These are phyloP conservation scores for Drosophila rellima DNA, from an alignment of 2,888 invertebrate genomes.

Conservation along the genomic window DNA sequence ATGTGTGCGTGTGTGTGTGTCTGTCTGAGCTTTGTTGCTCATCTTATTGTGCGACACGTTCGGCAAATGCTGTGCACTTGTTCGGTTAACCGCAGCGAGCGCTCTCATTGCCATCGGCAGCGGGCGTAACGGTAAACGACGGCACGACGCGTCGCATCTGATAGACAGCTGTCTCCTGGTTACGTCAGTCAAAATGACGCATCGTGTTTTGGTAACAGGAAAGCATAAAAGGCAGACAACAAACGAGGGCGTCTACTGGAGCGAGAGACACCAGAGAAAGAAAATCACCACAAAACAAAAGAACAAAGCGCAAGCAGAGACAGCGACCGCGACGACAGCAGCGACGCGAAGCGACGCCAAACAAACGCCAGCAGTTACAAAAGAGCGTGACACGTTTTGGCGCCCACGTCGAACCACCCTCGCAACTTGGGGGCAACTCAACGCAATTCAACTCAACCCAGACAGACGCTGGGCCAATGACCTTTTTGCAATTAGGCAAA, in stretches of 20 bases:
- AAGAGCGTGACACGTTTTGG: constrained; percentile 42
- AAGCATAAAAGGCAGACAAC: constrained; percentile 77
- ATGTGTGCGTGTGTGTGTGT: constrained; percentile 1
- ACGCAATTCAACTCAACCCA: constrained; percentile 8
- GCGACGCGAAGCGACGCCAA: constrained; percentile 13
- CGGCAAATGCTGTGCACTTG: constrained; percentile 82
- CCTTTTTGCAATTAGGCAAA: constrained; percentile 68
- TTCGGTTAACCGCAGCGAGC: constrained; percentile 83
- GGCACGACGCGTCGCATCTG: constrained; percentile 74
- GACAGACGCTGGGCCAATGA: constrained; percentile 45
- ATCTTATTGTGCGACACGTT: constrained; percentile 23
- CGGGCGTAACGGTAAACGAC: constrained; percentile 77
- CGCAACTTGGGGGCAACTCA: constrained; percentile 34
- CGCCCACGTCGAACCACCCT: constrained; percentile 60
- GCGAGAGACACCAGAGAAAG: constrained; percentile 60
- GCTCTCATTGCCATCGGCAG: constrained; percentile 72
- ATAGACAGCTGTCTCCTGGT: constrained; percentile 86
- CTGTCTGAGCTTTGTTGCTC: constrained; percentile 32
- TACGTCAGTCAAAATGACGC: constrained; percentile 87
- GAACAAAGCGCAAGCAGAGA: constrained; percentile 66
- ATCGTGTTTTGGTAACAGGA: constrained; percentile 86
- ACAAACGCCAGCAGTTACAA: constrained; percentile 31
- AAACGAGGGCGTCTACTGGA: constrained; percentile 50
- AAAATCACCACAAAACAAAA: constrained; percentile 76
- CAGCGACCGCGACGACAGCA: constrained; percentile 18